phyloP scores from a whole-genome alignment of 2,113 vertebrate genomes.

The Nematolebias whitei region DNA sequence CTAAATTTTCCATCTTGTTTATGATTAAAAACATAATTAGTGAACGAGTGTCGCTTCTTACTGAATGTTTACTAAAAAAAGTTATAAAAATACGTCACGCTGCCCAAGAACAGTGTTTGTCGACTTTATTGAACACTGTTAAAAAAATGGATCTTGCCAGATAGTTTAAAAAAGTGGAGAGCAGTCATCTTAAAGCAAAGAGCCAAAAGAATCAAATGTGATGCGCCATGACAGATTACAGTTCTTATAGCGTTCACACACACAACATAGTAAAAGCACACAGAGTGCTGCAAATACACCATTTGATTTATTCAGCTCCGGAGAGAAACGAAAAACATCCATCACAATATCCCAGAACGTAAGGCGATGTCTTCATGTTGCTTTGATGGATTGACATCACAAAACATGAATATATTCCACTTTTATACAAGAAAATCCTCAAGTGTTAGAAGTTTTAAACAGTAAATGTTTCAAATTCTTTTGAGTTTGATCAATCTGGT shows the following conservation, averaged over 20 bases:
- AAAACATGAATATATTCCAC: background rate
- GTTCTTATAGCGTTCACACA: background rate
- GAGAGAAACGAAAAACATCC: background rate
- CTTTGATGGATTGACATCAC: background rate
- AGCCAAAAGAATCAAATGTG: background rate
- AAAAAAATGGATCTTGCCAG: slow-evolving; percentile 11
- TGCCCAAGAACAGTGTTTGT: slow-evolving; percentile 24
- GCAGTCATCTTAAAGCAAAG: background rate
- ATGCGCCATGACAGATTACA: background rate
- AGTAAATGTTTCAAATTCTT: background rate
- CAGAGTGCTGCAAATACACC: background rate
- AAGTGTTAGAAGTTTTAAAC: background rate
- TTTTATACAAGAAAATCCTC: background rate
- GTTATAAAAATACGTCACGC: slow-evolving; percentile 20
- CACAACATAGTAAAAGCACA: background rate
- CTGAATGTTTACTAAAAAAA: background rate
- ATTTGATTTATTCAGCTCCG: background rate
- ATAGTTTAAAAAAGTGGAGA: background rate
- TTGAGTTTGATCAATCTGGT: background rate
- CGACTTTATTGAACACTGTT: slow-evolving; percentile 38
- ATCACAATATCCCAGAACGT: background rate
- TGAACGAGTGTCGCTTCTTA: no score
- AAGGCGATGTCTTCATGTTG: background rate
- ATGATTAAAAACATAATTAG: no score
- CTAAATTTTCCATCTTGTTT: no score